Percentiles rank a stretch among this genome's conserved stretches.
Conservation (phyloP, 2,888 invertebrate species). For the Amblyjoppa fuscipennis region DNA sequence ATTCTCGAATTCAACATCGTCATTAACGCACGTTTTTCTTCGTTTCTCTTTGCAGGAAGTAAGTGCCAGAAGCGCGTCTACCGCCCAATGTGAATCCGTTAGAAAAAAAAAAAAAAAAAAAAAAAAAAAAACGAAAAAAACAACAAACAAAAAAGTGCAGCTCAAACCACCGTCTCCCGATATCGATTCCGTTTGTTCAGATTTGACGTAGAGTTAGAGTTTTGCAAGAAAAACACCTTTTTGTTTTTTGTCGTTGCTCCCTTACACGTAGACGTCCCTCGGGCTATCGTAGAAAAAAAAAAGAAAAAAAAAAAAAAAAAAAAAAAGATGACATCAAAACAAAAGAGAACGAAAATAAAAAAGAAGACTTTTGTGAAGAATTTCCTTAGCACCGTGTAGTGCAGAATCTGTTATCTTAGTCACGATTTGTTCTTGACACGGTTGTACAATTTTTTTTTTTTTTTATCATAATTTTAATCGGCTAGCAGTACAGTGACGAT, state of each 20-base stretch:
- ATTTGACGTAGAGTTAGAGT: conserved; percentile 60
- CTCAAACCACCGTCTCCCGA: conserved; percentile 45
- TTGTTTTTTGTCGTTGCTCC: conserved; percentile 44
- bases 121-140: not conserved
- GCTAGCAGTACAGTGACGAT: conserved; percentile 38
- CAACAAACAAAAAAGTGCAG: conserved; percentile 43
- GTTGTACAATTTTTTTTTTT: conserved; percentile 11
- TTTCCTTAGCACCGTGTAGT: conserved; percentile 35
- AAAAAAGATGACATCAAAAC: not conserved
- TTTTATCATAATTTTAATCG: conserved; percentile 51
- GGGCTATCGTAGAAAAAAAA: conserved; percentile 40
- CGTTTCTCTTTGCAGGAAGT: conserved; percentile 86
- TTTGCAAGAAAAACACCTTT: conserved; percentile 49
- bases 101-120: conserved; percentile 39
- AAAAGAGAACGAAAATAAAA: not conserved
- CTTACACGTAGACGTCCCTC: conserved; percentile 42
- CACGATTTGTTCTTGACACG: conserved; percentile 55
- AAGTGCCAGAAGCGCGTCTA: conserved; percentile 82
- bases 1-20: conserved; percentile 63
- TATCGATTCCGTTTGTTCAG: conserved; percentile 53
- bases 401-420: conserved; percentile 33
- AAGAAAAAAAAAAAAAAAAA: conserved; percentile 12
- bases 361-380: not conserved
- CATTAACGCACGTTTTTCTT: conserved; percentile 68
- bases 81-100: conserved; percentile 54